Conservation (phyloP, 2,888 invertebrate genomes). For the Bedellia somnulentella region DNA sequence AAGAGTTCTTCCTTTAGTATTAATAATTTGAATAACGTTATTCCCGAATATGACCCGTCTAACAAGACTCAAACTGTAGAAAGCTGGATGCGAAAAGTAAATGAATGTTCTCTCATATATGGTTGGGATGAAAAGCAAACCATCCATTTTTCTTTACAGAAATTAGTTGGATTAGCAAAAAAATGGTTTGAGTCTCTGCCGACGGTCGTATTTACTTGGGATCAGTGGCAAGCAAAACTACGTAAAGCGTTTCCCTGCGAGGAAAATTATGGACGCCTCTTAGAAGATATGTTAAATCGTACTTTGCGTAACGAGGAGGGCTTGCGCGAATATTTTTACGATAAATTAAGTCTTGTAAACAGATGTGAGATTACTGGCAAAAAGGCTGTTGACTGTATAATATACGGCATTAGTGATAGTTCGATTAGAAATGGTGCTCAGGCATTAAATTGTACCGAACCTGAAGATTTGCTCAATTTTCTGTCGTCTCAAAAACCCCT, state of each 20-base stretch:
- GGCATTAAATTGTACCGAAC: slow-evolving; percentile 10
- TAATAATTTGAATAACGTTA: too few species aligned
- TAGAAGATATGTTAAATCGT: slow-evolving; percentile 1
- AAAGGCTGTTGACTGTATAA: not conserved
- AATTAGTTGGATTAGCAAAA: slow-evolving; percentile 12
- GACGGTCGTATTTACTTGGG: slow-evolving; percentile 12
- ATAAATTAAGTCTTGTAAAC: too few species aligned
- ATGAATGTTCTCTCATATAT: slow-evolving; percentile 8
- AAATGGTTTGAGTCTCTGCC: slow-evolving; percentile 13
- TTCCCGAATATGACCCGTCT: slow-evolving; percentile 2
- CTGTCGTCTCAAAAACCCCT: slow-evolving; percentile 6
- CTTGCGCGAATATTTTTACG: too few species aligned
- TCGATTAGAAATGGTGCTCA: too few species aligned
- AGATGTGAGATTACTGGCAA: not conserved
- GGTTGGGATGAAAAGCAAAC: slow-evolving; percentile 13
- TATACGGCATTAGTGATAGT: too few species aligned
- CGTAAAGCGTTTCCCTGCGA: slow-evolving; percentile 2
- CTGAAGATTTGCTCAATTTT: slow-evolving; percentile 10
- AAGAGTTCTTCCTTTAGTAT: too few species aligned
- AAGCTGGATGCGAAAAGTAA: slow-evolving; percentile 1
- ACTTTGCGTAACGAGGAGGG: not conserved
- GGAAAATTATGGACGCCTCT: slow-evolving; percentile 1
- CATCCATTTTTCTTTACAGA: slow-evolving; percentile 11
- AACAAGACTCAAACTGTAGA: slow-evolving; percentile 1
- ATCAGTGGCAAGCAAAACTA: slow-evolving; percentile 13